phyloP scores from a whole-genome alignment of 2,113 vertebrate genomes.

The Mobula hypostoma region DNA sequence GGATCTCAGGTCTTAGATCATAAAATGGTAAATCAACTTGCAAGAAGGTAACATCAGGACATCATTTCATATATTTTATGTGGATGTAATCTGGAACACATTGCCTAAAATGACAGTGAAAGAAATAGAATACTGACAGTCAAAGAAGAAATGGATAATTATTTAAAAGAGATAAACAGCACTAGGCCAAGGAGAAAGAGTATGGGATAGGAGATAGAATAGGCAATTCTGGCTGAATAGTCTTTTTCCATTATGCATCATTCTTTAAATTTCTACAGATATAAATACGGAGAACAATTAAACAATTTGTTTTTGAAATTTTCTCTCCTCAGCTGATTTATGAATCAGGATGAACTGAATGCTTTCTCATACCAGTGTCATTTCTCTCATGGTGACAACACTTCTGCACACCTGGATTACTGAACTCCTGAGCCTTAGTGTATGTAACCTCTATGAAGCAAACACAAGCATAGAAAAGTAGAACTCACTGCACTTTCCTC shows the following conservation, averaged over 20 bases:
- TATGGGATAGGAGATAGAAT: neutral
- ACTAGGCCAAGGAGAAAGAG: neutral
- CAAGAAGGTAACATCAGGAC: no score
- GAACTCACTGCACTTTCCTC: neutral
- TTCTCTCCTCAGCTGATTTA: slow-evolving; percentile 2
- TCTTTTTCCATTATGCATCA: neutral
- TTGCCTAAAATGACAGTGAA: neutral
- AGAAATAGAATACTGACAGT: neutral
- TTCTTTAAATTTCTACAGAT: neutral
- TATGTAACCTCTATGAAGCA: no score
- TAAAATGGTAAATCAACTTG: neutral
- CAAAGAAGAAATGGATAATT: neutral
- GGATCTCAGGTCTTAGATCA: neutral
- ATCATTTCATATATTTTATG: no score
- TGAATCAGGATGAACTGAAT: neutral
- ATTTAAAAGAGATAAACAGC: neutral
- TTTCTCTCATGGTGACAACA: neutral
- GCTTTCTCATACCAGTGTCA: neutral
- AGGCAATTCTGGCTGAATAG: neutral
- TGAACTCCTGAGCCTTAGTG: neutral
- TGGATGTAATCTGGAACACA: no score
- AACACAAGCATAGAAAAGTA: neutral
- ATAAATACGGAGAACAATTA: neutral
- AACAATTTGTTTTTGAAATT: neutral
- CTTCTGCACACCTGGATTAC: neutral